phyloP scores from a whole-genome alignment of 2,888 invertebrate genomes.

The Heliconius ismenius region DNA sequence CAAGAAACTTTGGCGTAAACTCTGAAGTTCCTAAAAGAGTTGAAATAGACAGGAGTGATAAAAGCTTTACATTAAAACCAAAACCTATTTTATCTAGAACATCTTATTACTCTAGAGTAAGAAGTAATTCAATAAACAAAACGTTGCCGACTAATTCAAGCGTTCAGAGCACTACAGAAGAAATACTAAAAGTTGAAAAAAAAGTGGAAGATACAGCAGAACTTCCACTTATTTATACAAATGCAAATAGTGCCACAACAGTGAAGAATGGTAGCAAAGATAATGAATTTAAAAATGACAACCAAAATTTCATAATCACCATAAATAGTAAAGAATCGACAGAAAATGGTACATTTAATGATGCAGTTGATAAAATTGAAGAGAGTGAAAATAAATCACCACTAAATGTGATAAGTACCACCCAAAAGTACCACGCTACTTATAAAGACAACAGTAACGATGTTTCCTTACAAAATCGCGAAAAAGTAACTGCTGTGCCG shows the following conservation, averaged over 20 bases:
- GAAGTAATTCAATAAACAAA: slow-evolving; percentile 54
- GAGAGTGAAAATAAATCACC: slow-evolving; percentile 57
- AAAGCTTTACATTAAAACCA: slow-evolving; percentile 43
- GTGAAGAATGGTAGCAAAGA: slow-evolving; percentile 23
- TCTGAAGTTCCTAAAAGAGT: slow-evolving; percentile 50
- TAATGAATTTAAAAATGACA: slow-evolving; percentile 45
- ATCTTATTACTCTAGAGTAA: slow-evolving; percentile 65
- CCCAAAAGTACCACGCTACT: slow-evolving; percentile 69
- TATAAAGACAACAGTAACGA: slow-evolving; percentile 60
- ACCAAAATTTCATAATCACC: slow-evolving; percentile 59
- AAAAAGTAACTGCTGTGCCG: slow-evolving; percentile 51
- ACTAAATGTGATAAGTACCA: slow-evolving; percentile 54
- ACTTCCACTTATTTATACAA: slow-evolving; percentile 64
- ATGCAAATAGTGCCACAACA: slow-evolving; percentile 54
- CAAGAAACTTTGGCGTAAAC: slow-evolving; percentile 49
- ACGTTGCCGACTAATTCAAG: slow-evolving; percentile 49
- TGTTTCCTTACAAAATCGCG: slow-evolving; percentile 48
- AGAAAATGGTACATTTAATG: slow-evolving; percentile 60
- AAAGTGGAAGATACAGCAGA: slow-evolving; percentile 59
- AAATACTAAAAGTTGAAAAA: slow-evolving; percentile 50
- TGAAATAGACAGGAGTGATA: slow-evolving; percentile 46
- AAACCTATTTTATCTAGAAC: slow-evolving; percentile 63
- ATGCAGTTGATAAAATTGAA: slow-evolving; percentile 54
- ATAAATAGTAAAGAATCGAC: slow-evolving; percentile 68
- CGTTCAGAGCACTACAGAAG: slow-evolving; percentile 44